Evolutionary conservation across 1,140 invertebrate genomes (phyloP).

Genomic region (Bombus superbus): DNA sequence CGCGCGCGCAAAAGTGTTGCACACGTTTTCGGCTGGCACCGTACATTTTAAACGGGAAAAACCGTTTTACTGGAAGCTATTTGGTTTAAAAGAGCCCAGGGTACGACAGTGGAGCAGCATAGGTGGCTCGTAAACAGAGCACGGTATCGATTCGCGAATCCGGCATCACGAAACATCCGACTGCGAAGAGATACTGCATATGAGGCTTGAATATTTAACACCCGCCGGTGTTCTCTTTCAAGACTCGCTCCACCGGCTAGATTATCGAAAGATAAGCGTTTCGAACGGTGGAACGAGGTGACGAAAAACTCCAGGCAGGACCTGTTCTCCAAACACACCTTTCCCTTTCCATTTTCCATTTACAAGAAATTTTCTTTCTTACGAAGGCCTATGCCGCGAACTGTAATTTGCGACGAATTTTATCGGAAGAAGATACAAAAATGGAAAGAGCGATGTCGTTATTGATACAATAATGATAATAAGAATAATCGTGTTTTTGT

Average conservation of each 20-base stretch:
- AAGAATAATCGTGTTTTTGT: no score
- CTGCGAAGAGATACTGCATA: conserved; percentile 70
- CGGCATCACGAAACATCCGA: conserved; percentile 12
- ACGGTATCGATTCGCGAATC: conserved; percentile 21
- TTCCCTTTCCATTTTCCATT: neutral
- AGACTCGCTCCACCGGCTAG: neutral
- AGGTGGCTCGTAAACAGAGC: neutral
- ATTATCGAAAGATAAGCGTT: conserved; percentile 32
- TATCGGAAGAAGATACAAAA: neutral
- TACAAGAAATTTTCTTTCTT: neutral
- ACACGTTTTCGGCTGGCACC: neutral
- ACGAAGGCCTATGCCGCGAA: no score
- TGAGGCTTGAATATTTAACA: conserved; percentile 74
- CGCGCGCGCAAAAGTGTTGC: no score
- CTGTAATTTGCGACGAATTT: neutral
- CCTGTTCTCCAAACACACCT: neutral
- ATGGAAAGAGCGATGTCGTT: neutral
- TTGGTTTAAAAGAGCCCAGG: neutral
- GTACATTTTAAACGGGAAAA: neutral
- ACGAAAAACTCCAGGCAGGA: neutral
- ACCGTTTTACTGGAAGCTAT: neutral
- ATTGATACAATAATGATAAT: no score
- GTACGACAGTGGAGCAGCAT: neutral
- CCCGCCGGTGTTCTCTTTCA: conserved; percentile 32
- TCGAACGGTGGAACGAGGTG: neutral